phyloP scores from a whole-genome alignment of 2,113 vertebrate species.

The Macroglossus sobrinus region DNA sequence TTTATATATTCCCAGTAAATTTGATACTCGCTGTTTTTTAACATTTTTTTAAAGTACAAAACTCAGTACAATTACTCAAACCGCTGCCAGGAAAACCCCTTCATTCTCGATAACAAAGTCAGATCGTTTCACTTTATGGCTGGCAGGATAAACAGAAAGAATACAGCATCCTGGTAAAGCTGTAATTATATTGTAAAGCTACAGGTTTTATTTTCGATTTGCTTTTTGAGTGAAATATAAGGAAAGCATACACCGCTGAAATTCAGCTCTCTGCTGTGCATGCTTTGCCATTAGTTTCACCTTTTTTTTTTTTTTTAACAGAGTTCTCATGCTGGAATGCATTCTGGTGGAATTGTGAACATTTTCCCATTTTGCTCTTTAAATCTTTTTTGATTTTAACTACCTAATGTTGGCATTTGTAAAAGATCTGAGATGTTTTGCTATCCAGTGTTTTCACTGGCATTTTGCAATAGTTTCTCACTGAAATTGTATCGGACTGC shows the following conservation, averaged over 20 bases:
- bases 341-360: constrained; percentile 26
- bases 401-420: constrained; percentile 26
- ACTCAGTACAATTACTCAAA: constrained; percentile 39
- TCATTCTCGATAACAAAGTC: constrained; percentile 37
- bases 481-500: constrained; percentile 34
- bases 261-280: not conserved
- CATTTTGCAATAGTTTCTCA: constrained; percentile 5
- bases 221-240: constrained; percentile 5
- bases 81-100: constrained; percentile 29
- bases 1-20: not conserved
- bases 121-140: constrained; percentile 49
- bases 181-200: constrained; percentile 28
- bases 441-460: constrained; percentile 36
- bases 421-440: constrained; percentile 35
- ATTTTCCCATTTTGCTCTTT: constrained; percentile 43
- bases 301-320: not conserved
- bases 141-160: constrained; percentile 33
- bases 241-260: not conserved
- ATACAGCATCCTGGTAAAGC: constrained; percentile 8
- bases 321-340: not conserved
- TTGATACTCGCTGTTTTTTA: constrained; percentile 36
- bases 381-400: constrained; percentile 53
- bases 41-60: constrained; percentile 28
- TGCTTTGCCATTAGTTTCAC: not conserved
- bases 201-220: constrained; percentile 24